Evolutionary conservation across 2,113 vertebrate genomes (phyloP), one percentile per base, ranked within the genome.

Genomic region (Neodontobutis hainanensis): DNA sequence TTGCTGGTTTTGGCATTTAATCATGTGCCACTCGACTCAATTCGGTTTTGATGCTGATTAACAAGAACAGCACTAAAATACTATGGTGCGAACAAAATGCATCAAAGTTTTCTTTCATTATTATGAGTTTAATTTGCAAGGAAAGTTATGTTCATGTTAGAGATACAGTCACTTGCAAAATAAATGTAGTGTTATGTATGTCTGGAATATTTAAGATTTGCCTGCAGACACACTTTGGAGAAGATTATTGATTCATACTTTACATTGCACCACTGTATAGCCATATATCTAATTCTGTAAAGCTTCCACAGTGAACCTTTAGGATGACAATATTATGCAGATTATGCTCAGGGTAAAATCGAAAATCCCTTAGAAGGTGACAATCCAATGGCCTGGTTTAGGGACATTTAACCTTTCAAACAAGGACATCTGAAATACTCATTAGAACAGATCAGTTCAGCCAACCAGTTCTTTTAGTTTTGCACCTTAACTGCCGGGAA

Each of bases 21-120:
- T 43, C 5, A 15, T 16, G 36, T 60, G 67, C 32, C 16, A 34
- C 42, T 64, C 52, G n/a, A 11, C 8, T 67, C 14, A 32, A 10
- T 27, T 5, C 11, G 36, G 35, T 11, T 73, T 53, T 68, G 75
- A 80, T 40, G 19, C 46, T 70, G 65, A 84, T 65, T 0, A 11
- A 48, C 12, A 44, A 36, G 8, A 70, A 43, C 74, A 56, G 46
- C 1, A 35, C 6, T 40, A 27, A 69, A 47, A 14, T 11, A 57
- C 70, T 65, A 77, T 49, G 11, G 68, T 32, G 69, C 15, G 34
- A 46, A 0, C 40, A 38, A 65, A n/a, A 63, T 70, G 5, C 5
- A 40, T n/a, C 16, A 46, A 46, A 46, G 11, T 5, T 11, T 49
- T 49, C 19, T 27, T 27, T 27, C 3, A 2, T 27, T 27, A 27